These are phyloP conservation scores for Chrysogorgia sp. DNA, from an alignment of 92 coral and sea anemone species.

Conservation along the genomic window DNA sequence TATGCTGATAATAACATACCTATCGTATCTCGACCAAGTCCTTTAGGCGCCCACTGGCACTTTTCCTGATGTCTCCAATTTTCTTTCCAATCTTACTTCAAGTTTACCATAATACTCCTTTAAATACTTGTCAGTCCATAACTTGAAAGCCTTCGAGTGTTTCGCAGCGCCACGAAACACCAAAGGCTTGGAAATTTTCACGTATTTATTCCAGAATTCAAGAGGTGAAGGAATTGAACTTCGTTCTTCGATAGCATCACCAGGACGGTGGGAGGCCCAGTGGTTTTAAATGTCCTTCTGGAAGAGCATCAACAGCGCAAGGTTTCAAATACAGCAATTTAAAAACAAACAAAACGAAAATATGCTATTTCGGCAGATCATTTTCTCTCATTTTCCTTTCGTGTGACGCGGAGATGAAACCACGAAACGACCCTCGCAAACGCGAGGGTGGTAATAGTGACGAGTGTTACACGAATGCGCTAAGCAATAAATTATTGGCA, in stretches of 20 bases:
- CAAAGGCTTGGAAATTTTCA: conserved; percentile 79
- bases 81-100: conserved; percentile 86
- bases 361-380: too few relatives aligned
- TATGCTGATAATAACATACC: conserved; percentile 56
- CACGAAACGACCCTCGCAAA: too few relatives aligned
- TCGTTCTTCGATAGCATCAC: conserved; percentile 75
- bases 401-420: too few relatives aligned
- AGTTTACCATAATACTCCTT: conserved; percentile 70
- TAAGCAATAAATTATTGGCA: too few relatives aligned
- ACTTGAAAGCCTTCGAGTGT: conserved; percentile 68
- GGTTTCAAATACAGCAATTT: neutral
- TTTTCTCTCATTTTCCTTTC: too few relatives aligned
- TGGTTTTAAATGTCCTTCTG: conserved; percentile 79
- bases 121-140: conserved; percentile 84
- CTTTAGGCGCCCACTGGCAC: conserved; percentile 86
- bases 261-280: conserved; percentile 82
- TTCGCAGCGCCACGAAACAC: conserved; percentile 87
- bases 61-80: conserved; percentile 78
- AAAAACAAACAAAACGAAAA: neutral
- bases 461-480: too few relatives aligned
- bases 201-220: conserved; percentile 89
- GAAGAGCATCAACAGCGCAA: neutral
- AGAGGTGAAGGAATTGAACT: conserved; percentile 71
- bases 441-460: too few relatives aligned
- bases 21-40: conserved; percentile 85